These are phyloP conservation scores for Discoglossus pictus DNA, from an alignment of 2,797 vertebrate species.

Conservation along the genomic window DNA sequence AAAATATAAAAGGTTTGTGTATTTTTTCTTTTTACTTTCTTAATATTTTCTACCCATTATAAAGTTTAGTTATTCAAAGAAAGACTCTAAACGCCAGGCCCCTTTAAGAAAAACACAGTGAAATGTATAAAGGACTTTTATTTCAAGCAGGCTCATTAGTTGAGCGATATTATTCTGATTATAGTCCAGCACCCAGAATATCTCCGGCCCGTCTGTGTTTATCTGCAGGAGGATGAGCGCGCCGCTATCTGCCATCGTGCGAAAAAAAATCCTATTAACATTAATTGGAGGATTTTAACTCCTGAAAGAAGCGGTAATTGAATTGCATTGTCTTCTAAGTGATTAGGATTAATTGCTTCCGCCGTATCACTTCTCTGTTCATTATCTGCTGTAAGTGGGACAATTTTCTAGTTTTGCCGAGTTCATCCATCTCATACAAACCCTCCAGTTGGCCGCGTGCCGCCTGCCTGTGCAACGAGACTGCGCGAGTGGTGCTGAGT, in stretches of 20 bases:
- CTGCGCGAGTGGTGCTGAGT: too few species aligned
- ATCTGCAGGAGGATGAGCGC: constrained; percentile 38
- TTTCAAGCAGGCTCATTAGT: too few species aligned
- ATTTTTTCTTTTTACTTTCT: too few species aligned
- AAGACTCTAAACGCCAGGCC: too few species aligned
- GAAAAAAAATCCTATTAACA: constrained; percentile 61
- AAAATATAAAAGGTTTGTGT: too few species aligned
- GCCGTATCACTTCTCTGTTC: constrained; percentile 57
- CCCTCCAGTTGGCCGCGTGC: constrained; percentile 50
- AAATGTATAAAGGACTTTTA: too few species aligned
- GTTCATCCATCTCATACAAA: constrained; percentile 60
- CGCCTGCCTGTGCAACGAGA: constrained; percentile 54
- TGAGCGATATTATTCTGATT: too few species aligned
- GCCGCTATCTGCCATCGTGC: constrained; percentile 39
- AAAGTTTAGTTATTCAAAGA: too few species aligned
- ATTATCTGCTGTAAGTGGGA: constrained; percentile 61
- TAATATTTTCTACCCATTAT: too few species aligned
- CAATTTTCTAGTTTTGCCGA: constrained; percentile 59
- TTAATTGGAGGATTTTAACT: constrained; percentile 65
- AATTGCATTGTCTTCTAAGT: constrained; percentile 71
- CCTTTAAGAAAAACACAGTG: too few species aligned
- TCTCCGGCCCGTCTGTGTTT: constrained; percentile 22
- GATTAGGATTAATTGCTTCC: constrained; percentile 71
- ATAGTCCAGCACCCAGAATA: too few species aligned
- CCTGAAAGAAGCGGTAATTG: constrained; percentile 68